Evolutionary conservation across 2,113 vertebrate genomes (phyloP), one percentile per base, ranked within the genome.

Genomic region (Spizaetus ornatus): DNA sequence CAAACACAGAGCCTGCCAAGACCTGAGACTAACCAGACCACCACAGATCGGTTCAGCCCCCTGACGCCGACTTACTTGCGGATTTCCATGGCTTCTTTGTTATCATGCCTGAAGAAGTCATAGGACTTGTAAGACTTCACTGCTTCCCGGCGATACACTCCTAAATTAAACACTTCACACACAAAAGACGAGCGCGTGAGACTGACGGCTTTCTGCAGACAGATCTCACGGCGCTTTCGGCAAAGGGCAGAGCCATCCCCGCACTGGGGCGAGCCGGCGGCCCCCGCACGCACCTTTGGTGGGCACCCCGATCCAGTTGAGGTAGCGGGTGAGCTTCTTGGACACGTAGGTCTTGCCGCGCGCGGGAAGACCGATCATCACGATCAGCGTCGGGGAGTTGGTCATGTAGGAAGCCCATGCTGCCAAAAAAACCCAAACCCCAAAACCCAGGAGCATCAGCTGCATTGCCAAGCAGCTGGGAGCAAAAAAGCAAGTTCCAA

Each of bases 321-420:
- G 99, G 97, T 99, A 99, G 56, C 99, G 99, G 4, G 99, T 99
- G 92, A 99, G 98, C 90, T 99, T 99, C 98, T 99, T 99, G 43
- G 99, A 99, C 97, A 99, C 98, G 38, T 99, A 99, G 26, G 99
- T 99, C 97, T 99, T 99, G 83, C 98, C 98, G 34, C 99, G 98
- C 1, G 99, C 99, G 0, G 99, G 99, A 52, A 99, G 98, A 36
- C 99, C 99, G 12, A 99, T 99, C 99, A 99, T 99, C 65, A 99
- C 99, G 38, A 99, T 99, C 96, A 99, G 93, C 3, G 99, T 99
- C 1, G 99, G 99, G 2, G 99, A 99, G 92, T 99, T 99, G 84
- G 99, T 99, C 99, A 99, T 99, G 87, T 99, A 99, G 50, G 99
- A 99, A 2, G 99, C 99, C 99, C 99, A 99, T 0, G 99, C 99